Evolutionary conservation across 2,888 invertebrate species (phyloP).

Genomic region (Archips crataeganus): DNA sequence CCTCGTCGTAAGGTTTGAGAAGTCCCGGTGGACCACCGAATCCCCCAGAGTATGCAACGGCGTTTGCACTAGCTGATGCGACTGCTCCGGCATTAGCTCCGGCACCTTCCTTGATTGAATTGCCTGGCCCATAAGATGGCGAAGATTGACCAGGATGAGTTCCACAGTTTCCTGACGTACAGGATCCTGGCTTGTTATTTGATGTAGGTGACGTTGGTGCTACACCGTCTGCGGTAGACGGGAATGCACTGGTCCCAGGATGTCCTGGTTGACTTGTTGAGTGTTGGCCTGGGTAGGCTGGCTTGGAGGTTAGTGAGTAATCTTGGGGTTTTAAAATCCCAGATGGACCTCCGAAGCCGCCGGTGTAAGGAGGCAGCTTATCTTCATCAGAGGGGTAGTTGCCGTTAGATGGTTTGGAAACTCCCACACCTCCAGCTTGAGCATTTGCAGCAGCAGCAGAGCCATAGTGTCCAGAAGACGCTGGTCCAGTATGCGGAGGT

Average conservation of each 20-base stretch:
- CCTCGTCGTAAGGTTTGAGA: slow-evolving; percentile 68
- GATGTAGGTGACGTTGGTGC: slow-evolving; percentile 43
- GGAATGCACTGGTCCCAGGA: slow-evolving; percentile 39
- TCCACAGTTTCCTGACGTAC: slow-evolving; percentile 42
- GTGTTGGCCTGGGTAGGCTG: slow-evolving; percentile 41
- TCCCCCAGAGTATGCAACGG: slow-evolving; percentile 70
- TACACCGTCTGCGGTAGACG: slow-evolving; percentile 48
- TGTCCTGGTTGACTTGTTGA: slow-evolving; percentile 32
- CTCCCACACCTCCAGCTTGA: slow-evolving; percentile 23
- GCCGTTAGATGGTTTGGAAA: slow-evolving; percentile 40
- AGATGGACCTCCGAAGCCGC: slow-evolving; percentile 62
- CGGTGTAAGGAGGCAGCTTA: slow-evolving; percentile 54
- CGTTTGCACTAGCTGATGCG: slow-evolving; percentile 59
- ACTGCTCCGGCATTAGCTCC: slow-evolving; percentile 46
- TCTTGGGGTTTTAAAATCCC: slow-evolving; percentile 68
- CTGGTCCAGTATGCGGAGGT: slow-evolving; percentile 30
- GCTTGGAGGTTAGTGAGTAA: slow-evolving; percentile 49
- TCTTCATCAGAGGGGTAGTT: slow-evolving; percentile 45
- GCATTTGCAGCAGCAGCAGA: slow-evolving; percentile 29
- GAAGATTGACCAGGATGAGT: slow-evolving; percentile 17
- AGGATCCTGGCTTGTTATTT: slow-evolving; percentile 27
- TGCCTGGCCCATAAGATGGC: slow-evolving; percentile 27
- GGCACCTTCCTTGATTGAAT: slow-evolving; percentile 28
- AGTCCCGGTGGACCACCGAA: slow-evolving; percentile 80
- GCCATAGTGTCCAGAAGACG: slow-evolving; percentile 27